These are phyloP conservation scores for Drosophila longiperda DNA, from an alignment of 2,888 invertebrate genomes.

Conservation along the genomic window DNA sequence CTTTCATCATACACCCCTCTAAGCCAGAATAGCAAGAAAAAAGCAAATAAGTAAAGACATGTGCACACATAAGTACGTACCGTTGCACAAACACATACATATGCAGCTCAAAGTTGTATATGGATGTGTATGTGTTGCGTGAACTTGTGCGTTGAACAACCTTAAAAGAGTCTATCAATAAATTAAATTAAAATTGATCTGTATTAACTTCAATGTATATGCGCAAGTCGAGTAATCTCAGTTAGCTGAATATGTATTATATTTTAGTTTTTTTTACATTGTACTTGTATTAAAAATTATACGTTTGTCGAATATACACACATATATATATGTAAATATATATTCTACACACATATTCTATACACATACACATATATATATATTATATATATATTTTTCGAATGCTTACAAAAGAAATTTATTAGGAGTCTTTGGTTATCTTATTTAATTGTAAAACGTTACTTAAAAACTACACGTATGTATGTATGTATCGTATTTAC, in stretches of 20 bases:
- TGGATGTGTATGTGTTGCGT: neutral
- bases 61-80: neutral
- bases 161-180: slow-evolving; percentile 5
- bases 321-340: slow-evolving; percentile 10
- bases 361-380: neutral
- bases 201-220: slow-evolving; percentile 2
- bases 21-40: neutral
- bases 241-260: neutral
- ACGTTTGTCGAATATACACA: slow-evolving; percentile 6
- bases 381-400: slow-evolving; percentile 13
- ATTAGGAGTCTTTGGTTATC: slow-evolving; percentile 77
- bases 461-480: slow-evolving; percentile 27
- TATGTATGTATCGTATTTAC: slow-evolving; percentile 16
- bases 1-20: neutral
- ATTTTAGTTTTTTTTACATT: slow-evolving; percentile 3
- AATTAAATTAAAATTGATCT: slow-evolving; percentile 1
- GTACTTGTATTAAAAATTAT: neutral
- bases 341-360: neutral
- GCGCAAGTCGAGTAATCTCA: neutral
- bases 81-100: neutral
- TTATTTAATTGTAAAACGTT: slow-evolving; percentile 53
- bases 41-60: neutral
- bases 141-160: neutral
- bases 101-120: neutral
- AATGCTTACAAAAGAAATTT: slow-evolving; percentile 57